These are phyloP conservation scores for Lycodopsis pacificus DNA, from an alignment of 2,797 vertebrate species.

Conservation along the genomic window DNA sequence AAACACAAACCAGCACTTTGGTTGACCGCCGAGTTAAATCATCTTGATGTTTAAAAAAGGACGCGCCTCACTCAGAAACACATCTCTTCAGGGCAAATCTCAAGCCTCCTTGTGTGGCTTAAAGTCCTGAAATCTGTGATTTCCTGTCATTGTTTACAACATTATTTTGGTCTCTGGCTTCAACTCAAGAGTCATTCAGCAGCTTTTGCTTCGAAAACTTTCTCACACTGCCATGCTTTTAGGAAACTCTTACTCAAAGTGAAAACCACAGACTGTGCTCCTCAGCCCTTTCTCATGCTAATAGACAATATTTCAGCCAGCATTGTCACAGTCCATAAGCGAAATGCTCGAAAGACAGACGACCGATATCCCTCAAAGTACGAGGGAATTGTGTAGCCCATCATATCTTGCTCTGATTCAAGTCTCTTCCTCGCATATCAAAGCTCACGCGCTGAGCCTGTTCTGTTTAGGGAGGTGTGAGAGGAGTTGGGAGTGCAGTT, in stretches of 20 bases:
- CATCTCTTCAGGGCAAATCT: constrained; percentile 47
- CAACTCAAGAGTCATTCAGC: constrained; percentile 66
- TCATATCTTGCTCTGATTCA: constrained; percentile 66
- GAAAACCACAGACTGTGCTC: constrained; percentile 59
- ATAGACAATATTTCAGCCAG: constrained; percentile 51
- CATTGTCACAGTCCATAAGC: constrained; percentile 49
- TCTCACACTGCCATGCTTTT: constrained; percentile 51
- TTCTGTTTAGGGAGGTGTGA: constrained; percentile 69
- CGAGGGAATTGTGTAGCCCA: constrained; percentile 59
- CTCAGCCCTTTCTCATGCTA: constrained; percentile 54
- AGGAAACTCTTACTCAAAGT: constrained; percentile 49
- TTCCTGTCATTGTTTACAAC: constrained; percentile 70
- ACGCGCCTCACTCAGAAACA: constrained; percentile 42
- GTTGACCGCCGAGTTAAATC: constrained; percentile 46
- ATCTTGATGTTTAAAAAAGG: constrained; percentile 54
- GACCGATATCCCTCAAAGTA: constrained; percentile 60
- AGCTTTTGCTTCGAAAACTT: constrained; percentile 59
- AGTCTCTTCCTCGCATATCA: constrained; percentile 72
- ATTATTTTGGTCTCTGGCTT: constrained; percentile 67
- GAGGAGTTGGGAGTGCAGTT: constrained; percentile 54
- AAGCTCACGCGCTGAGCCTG: constrained; percentile 71
- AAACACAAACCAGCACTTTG: constrained; percentile 47
- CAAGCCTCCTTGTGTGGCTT: constrained; percentile 59
- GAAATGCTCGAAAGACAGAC: constrained; percentile 50
- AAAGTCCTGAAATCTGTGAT: constrained; percentile 57